Conservation (phyloP, 2,797 vertebrate genomes). For the Leuciscus waleckii region DNA sequence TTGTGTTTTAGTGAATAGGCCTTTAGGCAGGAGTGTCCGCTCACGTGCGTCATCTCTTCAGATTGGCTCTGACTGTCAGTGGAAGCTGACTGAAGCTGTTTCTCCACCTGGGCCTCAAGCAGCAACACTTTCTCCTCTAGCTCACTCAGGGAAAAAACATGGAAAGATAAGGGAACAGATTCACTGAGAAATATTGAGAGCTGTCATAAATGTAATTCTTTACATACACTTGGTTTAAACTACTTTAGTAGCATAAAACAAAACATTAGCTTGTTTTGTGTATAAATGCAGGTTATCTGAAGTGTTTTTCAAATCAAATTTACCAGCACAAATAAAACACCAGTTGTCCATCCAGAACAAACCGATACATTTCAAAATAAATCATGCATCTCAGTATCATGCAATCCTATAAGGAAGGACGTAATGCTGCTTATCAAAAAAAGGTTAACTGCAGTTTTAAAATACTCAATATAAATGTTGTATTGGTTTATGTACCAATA, state of each 20-base stretch:
- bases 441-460: neutral
- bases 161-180: neutral
- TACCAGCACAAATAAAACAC: neutral
- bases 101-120: conserved; percentile 89
- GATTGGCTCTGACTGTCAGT: conserved; percentile 80
- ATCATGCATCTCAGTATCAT: neutral
- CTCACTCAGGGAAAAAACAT: conserved; percentile 62
- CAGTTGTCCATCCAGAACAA: neutral
- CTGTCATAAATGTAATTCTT: neutral
- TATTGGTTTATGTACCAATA: neutral
- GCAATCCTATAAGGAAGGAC: neutral
- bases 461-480: neutral
- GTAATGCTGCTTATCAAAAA: neutral
- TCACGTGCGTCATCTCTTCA: conserved; percentile 84
- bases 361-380: neutral
- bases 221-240: neutral
- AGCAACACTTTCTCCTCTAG: conserved; percentile 86
- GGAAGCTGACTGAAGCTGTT: conserved; percentile 80
- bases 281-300: neutral
- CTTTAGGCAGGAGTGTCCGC: conserved; percentile 32
- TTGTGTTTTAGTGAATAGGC: neutral
- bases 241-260: neutral
- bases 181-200: neutral
- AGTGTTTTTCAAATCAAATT: neutral
- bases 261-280: neutral